Conservation (phyloP, 1,140 invertebrate genomes). For the Chrysopa pallens region DNA sequence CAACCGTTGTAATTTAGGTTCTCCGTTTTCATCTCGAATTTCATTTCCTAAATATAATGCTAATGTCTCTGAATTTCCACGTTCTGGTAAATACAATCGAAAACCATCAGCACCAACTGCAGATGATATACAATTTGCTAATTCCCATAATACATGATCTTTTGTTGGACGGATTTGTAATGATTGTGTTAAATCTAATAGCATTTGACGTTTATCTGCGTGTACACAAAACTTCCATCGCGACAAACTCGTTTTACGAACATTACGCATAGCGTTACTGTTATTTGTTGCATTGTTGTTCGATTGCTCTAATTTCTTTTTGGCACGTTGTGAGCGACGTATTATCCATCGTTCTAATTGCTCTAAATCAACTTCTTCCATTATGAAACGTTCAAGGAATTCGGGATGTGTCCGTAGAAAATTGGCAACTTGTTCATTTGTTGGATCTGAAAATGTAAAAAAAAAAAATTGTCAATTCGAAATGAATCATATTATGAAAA, state of each 20-base stretch:
- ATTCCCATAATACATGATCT: constrained; percentile 36
- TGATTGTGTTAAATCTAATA: constrained; percentile 35
- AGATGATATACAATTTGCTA: constrained; percentile 36
- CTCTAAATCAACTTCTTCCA: constrained; percentile 33
- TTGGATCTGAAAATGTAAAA: background rate
- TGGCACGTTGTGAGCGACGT: constrained; percentile 27
- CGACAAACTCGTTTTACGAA: constrained; percentile 28
- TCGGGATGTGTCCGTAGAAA: constrained; percentile 33
- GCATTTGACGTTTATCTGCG: constrained; percentile 39
- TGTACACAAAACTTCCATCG: constrained; percentile 41
- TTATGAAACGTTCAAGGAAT: constrained; percentile 33
- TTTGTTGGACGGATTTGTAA: constrained; percentile 31
- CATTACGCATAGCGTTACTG: constrained; percentile 8
- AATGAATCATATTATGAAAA: too few relatives aligned
- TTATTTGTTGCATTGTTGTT: constrained; percentile 8
- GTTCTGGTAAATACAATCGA: constrained; percentile 28
- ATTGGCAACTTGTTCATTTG: constrained; percentile 19
- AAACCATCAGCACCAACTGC: constrained; percentile 38
- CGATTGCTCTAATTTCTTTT: constrained; percentile 17
- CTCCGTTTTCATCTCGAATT: constrained; percentile 9
- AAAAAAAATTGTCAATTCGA: background rate
- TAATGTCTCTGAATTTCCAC: constrained; percentile 5
- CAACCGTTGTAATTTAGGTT: constrained; percentile 12
- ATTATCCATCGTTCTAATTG: constrained; percentile 39
- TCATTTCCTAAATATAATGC: constrained; percentile 19